Evolutionary conservation across 2,113 vertebrate species (phyloP).

Genomic region (Hassar affinis): DNA sequence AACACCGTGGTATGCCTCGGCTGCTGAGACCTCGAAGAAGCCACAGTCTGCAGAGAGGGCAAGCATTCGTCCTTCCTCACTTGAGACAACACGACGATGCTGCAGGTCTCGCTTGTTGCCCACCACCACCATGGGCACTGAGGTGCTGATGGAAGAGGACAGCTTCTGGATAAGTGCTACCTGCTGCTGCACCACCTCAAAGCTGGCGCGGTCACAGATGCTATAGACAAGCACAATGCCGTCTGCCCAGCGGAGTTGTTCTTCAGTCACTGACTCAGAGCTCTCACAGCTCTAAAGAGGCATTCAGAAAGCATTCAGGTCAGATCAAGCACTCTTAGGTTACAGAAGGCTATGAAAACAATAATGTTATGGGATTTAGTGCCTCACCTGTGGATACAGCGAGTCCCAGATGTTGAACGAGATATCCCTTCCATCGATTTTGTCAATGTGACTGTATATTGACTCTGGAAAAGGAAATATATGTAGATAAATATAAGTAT

Average conservation of each 20-base stretch:
- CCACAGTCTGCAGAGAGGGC: constrained; percentile 60
- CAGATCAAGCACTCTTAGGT: neutral
- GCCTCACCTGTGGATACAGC: constrained; percentile 74
- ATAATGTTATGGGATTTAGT: neutral
- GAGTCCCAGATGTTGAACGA: constrained; percentile 81
- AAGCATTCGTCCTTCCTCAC: constrained; percentile 63
- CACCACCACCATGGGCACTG: constrained; percentile 60
- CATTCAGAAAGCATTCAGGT: neutral
- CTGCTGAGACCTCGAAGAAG: constrained; percentile 69
- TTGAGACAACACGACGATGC: constrained; percentile 61
- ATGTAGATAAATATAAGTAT: neutral
- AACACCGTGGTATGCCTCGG: constrained; percentile 66
- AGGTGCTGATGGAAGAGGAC: constrained; percentile 5
- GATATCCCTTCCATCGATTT: constrained; percentile 75
- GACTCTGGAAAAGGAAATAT: constrained; percentile 66
- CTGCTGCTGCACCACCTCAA: constrained; percentile 63
- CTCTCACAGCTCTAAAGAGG: constrained; percentile 51
- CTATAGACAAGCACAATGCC: constrained; percentile 69
- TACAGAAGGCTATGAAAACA: neutral
- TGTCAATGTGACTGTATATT: constrained; percentile 77
- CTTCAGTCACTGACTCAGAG: constrained; percentile 57
- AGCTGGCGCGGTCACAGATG: constrained; percentile 69
- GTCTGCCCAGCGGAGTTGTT: constrained; percentile 68
- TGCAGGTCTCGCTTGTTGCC: constrained; percentile 69
- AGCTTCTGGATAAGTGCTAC: constrained; percentile 60